phyloP scores from a whole-genome alignment of 2,113 vertebrate genomes.

The Grammomys surdaster region DNA sequence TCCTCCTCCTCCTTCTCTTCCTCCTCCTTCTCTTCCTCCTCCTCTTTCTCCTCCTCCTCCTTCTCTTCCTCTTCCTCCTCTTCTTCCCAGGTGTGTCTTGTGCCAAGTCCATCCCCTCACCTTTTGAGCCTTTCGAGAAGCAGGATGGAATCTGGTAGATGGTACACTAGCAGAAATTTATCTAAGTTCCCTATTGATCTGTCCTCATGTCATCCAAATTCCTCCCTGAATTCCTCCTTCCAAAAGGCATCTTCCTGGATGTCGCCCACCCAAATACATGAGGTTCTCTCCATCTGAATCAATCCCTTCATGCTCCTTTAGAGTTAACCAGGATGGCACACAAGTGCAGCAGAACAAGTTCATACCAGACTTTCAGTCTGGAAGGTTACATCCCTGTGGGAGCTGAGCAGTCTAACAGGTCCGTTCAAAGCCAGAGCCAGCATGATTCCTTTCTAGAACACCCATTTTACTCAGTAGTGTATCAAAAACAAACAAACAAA shows the following conservation, averaged over 20 bases:
- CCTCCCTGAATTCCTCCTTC: background rate
- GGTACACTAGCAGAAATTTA: background rate
- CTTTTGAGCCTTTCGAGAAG: background rate
- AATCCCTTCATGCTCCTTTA: background rate
- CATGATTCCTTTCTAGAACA: background rate
- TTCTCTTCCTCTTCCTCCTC: background rate
- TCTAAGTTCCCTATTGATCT: background rate
- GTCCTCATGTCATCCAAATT: background rate
- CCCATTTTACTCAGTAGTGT: background rate
- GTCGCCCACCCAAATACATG: background rate
- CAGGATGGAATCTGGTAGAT: background rate
- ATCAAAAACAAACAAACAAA: background rate
- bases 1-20: too few species aligned
- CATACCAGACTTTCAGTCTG: background rate
- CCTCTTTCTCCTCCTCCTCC: too few species aligned
- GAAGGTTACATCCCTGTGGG: background rate
- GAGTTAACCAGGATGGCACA: too few species aligned
- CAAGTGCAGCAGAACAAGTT: background rate
- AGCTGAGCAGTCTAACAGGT: background rate
- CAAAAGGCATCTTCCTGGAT: background rate
- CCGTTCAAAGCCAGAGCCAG: background rate
- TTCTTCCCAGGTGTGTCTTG: rapidly evolving
- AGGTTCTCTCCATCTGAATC: background rate
- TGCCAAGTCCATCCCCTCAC: background rate
- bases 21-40: too few species aligned